Evolutionary conservation across 2,888 invertebrate species (phyloP).

Genomic region (Pristionchus fissidentatus): DNA sequence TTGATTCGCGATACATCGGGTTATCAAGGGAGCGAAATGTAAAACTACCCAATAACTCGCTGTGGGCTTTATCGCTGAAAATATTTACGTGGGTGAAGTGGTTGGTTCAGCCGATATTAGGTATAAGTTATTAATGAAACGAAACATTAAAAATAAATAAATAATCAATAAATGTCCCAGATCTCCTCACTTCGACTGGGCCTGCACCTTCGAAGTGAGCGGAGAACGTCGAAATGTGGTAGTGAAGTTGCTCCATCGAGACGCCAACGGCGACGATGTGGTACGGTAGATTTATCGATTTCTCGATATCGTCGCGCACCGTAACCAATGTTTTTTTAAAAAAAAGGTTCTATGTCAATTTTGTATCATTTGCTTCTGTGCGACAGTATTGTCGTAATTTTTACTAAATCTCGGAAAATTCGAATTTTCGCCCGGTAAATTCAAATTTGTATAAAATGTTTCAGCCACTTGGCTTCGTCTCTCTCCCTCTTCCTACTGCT

Average conservation of each 20-base stretch:
- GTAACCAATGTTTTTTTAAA: too few relatives aligned
- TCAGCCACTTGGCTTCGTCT: conserved; percentile 56
- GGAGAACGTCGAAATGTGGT: conserved; percentile 60
- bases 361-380: too few relatives aligned
- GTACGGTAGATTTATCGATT: conserved; percentile 33
- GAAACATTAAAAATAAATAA: too few relatives aligned
- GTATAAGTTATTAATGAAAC: too few relatives aligned
- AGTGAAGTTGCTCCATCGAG: conserved; percentile 57
- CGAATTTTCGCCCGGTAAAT: not conserved
- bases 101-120: too few relatives aligned
- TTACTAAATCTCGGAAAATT: not conserved
- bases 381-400: not conserved
- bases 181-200: conserved; percentile 54
- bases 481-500: conserved; percentile 52
- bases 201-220: conserved; percentile 58
- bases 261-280: conserved; percentile 49
- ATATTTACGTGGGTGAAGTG: too few relatives aligned
- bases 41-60: too few relatives aligned
- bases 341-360: too few relatives aligned
- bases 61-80: too few relatives aligned
- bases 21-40: too few relatives aligned
- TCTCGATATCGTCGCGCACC: too few relatives aligned
- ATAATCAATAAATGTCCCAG: not conserved
- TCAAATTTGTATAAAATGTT: conserved; percentile 8
- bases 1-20: too few relatives aligned